Evolutionary conservation across 2,888 invertebrate species (phyloP).

Genomic region (Sicus ferrugineus): DNA sequence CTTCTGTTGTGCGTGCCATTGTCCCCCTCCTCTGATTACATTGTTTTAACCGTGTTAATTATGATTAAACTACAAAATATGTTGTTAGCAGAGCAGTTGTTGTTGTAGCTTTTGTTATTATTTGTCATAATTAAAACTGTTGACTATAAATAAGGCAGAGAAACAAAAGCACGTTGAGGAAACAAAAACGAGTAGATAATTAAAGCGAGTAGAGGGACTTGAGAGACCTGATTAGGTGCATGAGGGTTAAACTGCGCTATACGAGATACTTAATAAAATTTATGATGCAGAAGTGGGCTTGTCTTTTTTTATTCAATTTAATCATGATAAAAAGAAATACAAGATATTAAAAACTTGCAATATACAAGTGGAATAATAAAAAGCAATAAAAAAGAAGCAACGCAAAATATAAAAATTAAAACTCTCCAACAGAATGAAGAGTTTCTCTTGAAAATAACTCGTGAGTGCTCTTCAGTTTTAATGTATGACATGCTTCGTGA

Average conservation of each 20-base stretch:
- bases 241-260: no score
- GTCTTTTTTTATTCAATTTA: no score
- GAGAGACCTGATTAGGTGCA: no score
- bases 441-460: no score
- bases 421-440: neutral
- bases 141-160: neutral
- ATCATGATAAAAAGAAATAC: neutral
- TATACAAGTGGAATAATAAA: no score
- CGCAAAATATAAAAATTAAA: neutral
- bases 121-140: conserved; percentile 13
- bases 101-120: neutral
- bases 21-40: conserved; percentile 6
- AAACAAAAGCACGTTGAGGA: neutral
- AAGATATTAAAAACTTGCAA: no score
- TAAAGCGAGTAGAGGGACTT: no score
- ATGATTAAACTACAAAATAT: conserved; percentile 24
- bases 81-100: neutral
- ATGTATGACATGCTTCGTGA: neutral
- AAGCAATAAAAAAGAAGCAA: neutral
- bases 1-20: neutral
- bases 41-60: conserved; percentile 25
- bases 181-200: neutral
- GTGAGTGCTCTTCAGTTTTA: neutral
- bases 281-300: no score
- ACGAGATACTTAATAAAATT: no score